A percentile compares a stretch with the other conserved stretches of the same genome.
Conservation (phyloP, 2,797 vertebrate species). For the Anabas testudineus region DNA sequence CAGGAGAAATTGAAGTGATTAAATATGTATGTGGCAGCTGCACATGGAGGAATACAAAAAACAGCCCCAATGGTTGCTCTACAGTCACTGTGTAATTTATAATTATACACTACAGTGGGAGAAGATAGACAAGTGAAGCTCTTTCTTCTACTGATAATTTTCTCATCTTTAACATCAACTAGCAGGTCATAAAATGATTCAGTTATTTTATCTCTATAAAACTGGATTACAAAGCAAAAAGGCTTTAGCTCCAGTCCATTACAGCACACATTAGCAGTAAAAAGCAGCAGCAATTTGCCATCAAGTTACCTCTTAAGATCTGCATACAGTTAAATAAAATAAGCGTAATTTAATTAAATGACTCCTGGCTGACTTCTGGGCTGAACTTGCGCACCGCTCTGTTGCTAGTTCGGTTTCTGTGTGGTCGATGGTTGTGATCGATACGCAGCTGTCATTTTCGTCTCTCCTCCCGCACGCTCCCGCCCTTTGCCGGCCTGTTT, state of each 20-base stretch:
- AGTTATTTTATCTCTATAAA: slow-evolving; percentile 27
- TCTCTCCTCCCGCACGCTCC: background rate
- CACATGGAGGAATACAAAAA: background rate
- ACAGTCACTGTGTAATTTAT: background rate
- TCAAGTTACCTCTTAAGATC: slow-evolving; percentile 12
- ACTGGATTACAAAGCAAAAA: slow-evolving; percentile 28
- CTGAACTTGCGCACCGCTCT: background rate
- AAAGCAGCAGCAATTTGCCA: slow-evolving; percentile 26
- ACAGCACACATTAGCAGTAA: slow-evolving; percentile 19
- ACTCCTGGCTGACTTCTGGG: background rate
- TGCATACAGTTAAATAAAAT: slow-evolving; percentile 11
- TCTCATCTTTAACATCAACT: slow-evolving; percentile 26
- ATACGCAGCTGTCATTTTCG: slow-evolving; percentile 46
- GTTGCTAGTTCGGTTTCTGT: slow-evolving; percentile 6
- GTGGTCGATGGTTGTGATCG: slow-evolving; percentile 26
- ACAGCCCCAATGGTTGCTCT: background rate
- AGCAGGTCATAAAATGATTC: slow-evolving; percentile 27
- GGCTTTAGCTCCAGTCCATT: slow-evolving; percentile 30
- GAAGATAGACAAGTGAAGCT: slow-evolving; percentile 3
- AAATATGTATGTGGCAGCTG: slow-evolving; percentile 36
- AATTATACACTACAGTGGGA: background rate
- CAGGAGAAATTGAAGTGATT: slow-evolving; percentile 4
- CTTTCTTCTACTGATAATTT: slow-evolving; percentile 18
- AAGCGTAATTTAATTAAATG: slow-evolving; percentile 7
- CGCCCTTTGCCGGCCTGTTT: slow-evolving; percentile 34